Conservation (phyloP, 2,888 invertebrate genomes). For the Cyclophora albipunctata region DNA sequence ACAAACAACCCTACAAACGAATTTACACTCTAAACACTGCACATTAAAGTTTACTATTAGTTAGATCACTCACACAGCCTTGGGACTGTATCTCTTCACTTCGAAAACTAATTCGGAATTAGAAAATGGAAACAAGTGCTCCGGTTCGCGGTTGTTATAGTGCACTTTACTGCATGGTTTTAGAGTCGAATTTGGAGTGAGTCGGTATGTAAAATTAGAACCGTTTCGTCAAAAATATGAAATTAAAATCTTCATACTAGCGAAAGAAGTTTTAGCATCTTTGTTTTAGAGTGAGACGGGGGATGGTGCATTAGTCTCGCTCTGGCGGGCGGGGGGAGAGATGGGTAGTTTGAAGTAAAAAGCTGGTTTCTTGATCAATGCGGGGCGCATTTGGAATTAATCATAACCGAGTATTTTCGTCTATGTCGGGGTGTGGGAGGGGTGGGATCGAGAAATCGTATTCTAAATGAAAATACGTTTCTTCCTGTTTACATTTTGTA, state of each 20-base stretch:
- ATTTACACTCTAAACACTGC: constrained; percentile 35
- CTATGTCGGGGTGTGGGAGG: constrained; percentile 43
- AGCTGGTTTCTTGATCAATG: constrained; percentile 75
- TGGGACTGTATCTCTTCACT: constrained; percentile 75
- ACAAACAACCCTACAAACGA: constrained; percentile 34
- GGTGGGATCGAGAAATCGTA: constrained; percentile 64
- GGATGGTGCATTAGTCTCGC: constrained; percentile 70
- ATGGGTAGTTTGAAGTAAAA: constrained; percentile 75
- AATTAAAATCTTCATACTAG: constrained; percentile 77
- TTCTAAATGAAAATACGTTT: constrained; percentile 74
- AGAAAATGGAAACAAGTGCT: constrained; percentile 71
- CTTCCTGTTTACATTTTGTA: constrained; percentile 76
- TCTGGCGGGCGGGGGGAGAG: constrained; percentile 48
- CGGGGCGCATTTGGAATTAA: constrained; percentile 74
- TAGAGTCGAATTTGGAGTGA: constrained; percentile 30
- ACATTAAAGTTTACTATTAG: constrained; percentile 35
- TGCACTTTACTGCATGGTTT: constrained; percentile 9
- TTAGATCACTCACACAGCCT: constrained; percentile 49
- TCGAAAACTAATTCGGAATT: constrained; percentile 74
- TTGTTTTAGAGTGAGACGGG: constrained; percentile 74
- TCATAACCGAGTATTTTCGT: constrained; percentile 76
- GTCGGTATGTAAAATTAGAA: constrained; percentile 57
- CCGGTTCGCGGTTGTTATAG: constrained; percentile 12
- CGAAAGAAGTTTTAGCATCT: constrained; percentile 77
- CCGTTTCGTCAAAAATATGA: constrained; percentile 75